These are phyloP conservation scores for Phortica magna DNA, from an alignment of 2,888 invertebrate species.

Conservation along the genomic window DNA sequence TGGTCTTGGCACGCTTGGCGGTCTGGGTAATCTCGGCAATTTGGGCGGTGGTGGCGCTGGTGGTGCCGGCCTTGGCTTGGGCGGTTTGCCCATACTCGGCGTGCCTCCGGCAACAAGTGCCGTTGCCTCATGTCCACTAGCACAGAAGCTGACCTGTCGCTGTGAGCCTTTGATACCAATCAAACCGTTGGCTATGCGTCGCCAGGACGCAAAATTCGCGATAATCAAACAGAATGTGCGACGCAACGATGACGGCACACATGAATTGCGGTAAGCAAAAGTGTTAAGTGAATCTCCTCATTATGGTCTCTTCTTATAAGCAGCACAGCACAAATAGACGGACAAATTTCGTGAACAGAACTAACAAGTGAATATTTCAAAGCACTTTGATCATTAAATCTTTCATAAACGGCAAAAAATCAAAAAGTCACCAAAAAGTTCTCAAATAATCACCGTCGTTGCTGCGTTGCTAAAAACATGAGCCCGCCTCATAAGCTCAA, in stretches of 20 bases:
- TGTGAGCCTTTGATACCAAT: conserved; percentile 59
- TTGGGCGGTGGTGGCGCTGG: conserved; percentile 33
- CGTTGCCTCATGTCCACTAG: conserved; percentile 52
- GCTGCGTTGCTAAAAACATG: no score
- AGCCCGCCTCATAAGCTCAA: no score
- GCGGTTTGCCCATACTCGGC: neutral
- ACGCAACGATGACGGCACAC: conserved; percentile 60
- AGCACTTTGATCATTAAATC: no score
- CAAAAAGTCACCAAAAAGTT: no score
- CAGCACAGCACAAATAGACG: no score
- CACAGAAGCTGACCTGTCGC: conserved; percentile 65
- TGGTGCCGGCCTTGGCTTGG: conserved; percentile 3
- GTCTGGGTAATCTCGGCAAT: conserved; percentile 54
- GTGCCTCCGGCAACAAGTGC: conserved; percentile 11
- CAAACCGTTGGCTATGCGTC: conserved; percentile 34
- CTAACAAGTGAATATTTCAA: no score
- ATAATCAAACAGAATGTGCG: conserved; percentile 61
- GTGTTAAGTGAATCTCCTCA: no score
- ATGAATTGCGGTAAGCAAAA: conserved; percentile 60
- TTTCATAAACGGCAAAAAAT: no score
- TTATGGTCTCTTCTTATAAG: no score
- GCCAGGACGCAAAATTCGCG: conserved; percentile 48
- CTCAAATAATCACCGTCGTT: no score
- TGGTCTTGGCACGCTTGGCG: conserved; percentile 50
- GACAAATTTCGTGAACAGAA: no score